Conservation (phyloP, 2,888 invertebrate species). For the Rhorus exstirpatorius region DNA sequence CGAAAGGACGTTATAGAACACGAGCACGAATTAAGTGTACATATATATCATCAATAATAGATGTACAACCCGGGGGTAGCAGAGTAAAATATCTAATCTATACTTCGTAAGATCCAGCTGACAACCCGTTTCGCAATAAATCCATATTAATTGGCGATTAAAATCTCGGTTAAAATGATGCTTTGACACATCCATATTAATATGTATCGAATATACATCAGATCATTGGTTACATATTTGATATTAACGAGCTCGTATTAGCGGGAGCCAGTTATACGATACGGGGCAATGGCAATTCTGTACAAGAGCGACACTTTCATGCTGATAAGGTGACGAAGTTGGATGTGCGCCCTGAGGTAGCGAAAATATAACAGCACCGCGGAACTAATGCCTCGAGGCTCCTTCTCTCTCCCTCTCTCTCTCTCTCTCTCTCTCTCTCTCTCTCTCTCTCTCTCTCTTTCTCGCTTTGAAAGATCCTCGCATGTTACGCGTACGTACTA, state of each 20-base stretch:
- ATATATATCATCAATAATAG: constrained; percentile 16
- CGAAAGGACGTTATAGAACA: not conserved
- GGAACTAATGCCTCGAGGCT: constrained; percentile 41
- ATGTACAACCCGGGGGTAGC: not conserved
- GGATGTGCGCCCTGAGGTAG: constrained; percentile 19
- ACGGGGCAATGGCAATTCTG: constrained; percentile 7
- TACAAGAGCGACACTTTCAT: constrained; percentile 34
- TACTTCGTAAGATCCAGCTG: constrained; percentile 28
- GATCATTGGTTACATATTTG: constrained; percentile 28
- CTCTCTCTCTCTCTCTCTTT: not conserved
- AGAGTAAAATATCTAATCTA: constrained; percentile 30
- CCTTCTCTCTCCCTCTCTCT: constrained; percentile 12
- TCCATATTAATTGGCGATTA: constrained; percentile 68
- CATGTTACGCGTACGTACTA: constrained; percentile 45
- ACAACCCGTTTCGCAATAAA: constrained; percentile 61
- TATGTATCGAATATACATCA: constrained; percentile 57
- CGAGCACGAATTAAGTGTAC: not conserved
- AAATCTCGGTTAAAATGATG: constrained; percentile 59
- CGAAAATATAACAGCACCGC: not conserved
- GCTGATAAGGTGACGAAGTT: constrained; percentile 66
- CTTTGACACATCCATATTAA: constrained; percentile 64
- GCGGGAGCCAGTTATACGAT: constrained; percentile 39
- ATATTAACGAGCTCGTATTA: constrained; percentile 52
- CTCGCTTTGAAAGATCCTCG: constrained; percentile 18
- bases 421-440: not conserved